Evolutionary conservation across 2,797 vertebrate genomes (phyloP).

Genomic region (Sebastes minor): DNA sequence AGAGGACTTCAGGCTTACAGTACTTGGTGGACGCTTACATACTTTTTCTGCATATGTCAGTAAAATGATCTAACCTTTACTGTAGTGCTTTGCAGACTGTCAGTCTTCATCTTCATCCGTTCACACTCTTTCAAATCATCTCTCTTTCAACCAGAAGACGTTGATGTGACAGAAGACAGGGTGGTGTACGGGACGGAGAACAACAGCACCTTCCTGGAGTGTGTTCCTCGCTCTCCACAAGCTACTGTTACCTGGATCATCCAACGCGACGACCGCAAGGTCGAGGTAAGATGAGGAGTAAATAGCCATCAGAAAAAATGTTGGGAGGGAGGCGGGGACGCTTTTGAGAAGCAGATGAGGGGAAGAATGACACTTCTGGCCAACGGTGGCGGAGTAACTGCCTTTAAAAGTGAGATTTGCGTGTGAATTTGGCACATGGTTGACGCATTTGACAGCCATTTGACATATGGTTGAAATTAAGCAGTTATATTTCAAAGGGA

Average conservation of each 20-base stretch:
- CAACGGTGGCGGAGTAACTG: conserved; percentile 8
- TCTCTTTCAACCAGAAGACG: conserved; percentile 75
- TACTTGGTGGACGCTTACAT: neutral
- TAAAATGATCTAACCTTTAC: neutral
- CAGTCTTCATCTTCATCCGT: neutral
- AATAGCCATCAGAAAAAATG: neutral
- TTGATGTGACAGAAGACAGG: conserved; percentile 79
- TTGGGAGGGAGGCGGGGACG: neutral
- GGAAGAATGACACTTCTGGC: neutral
- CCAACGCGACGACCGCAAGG: conserved; percentile 84
- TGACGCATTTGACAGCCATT: conserved; percentile 58
- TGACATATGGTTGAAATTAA: conserved; percentile 67
- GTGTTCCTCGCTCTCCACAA: conserved; percentile 88
- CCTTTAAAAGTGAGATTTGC: conserved; percentile 36
- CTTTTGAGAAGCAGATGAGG: neutral
- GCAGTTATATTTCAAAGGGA: conserved; percentile 58
- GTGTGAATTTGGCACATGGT: conserved; percentile 50
- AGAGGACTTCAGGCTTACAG: neutral
- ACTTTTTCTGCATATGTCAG: neutral
- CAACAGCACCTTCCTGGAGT: conserved; percentile 96
- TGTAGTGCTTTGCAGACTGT: neutral
- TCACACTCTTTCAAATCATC: neutral
- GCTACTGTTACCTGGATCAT: conserved; percentile 90
- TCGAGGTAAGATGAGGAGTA: conserved; percentile 83
- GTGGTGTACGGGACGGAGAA: conserved; percentile 90